These are phyloP conservation scores for Drosophila equinoxialis DNA, from an alignment of 1,140 invertebrate genomes.

Conservation along the genomic window DNA sequence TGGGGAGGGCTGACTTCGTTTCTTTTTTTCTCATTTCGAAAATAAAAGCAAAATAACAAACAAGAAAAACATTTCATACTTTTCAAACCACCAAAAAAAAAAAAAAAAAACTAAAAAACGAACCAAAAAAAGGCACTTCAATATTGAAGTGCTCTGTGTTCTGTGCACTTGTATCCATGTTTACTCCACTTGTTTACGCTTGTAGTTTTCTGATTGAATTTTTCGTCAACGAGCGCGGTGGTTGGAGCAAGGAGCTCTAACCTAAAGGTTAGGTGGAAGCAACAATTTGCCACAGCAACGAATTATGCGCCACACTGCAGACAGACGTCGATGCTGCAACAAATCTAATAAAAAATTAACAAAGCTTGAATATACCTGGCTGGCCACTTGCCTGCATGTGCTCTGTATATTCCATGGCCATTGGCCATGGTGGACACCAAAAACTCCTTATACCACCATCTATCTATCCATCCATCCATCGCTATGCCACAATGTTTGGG, in stretches of 20 bases:
- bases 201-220: constrained; percentile 75
- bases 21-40: constrained; percentile 57
- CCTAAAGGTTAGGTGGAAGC: constrained; percentile 20
- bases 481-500: constrained; percentile 43
- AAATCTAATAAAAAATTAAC: constrained; percentile 59
- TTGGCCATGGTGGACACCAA: constrained; percentile 33
- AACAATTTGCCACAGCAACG: constrained; percentile 55
- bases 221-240: constrained; percentile 18
- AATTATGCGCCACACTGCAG: constrained; percentile 55
- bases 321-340: constrained; percentile 36
- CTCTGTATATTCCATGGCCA: background rate
- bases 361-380: constrained; percentile 35
- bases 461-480: constrained; percentile 28
- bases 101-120: constrained; percentile 15
- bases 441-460: background rate
- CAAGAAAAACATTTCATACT: constrained; percentile 14
- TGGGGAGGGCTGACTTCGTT: constrained; percentile 49
- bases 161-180: constrained; percentile 49
- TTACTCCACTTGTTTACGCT: constrained; percentile 68
- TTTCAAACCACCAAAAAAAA: constrained; percentile 16
- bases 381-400: constrained; percentile 32
- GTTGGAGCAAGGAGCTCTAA: background rate
- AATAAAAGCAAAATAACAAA: constrained; percentile 34
- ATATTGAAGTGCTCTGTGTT: constrained; percentile 43
- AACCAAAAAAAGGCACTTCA: constrained; percentile 45